These are phyloP conservation scores for Psettodes erumei DNA, from an alignment of 2,113 vertebrate genomes.

Conservation along the genomic window DNA sequence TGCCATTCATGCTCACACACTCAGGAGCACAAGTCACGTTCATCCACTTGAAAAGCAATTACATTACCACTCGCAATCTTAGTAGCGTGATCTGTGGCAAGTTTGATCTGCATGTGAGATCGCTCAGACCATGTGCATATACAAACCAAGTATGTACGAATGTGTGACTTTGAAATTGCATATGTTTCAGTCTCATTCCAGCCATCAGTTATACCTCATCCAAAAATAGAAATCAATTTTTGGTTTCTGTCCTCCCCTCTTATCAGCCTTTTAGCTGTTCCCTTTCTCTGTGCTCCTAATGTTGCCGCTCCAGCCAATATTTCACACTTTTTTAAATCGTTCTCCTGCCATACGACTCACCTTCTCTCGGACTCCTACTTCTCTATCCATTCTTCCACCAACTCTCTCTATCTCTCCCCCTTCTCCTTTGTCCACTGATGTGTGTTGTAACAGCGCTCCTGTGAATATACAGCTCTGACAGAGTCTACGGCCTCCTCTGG, in stretches of 20 bases:
- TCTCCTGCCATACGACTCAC: conserved; percentile 7
- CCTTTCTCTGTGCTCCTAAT: conserved; percentile 15
- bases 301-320: conserved; percentile 13
- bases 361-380: conserved; percentile 19
- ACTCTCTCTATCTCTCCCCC: neutral
- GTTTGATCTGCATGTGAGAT: conserved; percentile 21
- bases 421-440: conserved; percentile 21
- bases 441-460: conserved; percentile 23
- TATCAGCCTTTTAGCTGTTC: conserved; percentile 39
- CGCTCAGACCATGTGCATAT: no score
- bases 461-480: conserved; percentile 46
- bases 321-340: conserved; percentile 25
- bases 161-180: conserved; percentile 41
- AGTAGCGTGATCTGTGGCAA: conserved; percentile 44
- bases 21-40: conserved; percentile 54
- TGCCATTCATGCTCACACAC: conserved; percentile 52
- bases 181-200: conserved; percentile 43
- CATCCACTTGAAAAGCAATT: conserved; percentile 70
- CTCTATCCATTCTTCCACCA: conserved; percentile 11
- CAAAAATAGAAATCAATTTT: conserved; percentile 70
- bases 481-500: conserved; percentile 48
- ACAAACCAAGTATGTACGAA: conserved; percentile 6
- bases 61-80: conserved; percentile 52
- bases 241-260: conserved; percentile 32
- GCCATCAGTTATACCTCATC: conserved; percentile 21